Percentiles rank a stretch among this genome's conserved stretches.
Conservation (phyloP, 30 jellyfish, hydroid and myxozoan genomes). For the Hydractinia symbiolongicarpus region DNA sequence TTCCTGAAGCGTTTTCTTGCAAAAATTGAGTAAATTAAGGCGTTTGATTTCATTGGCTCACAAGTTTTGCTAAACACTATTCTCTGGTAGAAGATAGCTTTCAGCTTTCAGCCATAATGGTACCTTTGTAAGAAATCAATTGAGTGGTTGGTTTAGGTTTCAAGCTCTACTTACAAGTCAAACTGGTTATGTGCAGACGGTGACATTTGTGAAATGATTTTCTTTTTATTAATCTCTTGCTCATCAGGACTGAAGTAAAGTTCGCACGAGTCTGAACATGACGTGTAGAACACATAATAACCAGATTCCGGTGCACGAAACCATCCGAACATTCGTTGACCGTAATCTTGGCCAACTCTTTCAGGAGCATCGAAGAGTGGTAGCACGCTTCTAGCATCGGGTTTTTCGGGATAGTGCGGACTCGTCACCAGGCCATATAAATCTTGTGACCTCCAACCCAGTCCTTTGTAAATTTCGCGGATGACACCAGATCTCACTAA, state of each 20-base stretch:
- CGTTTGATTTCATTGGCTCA: too few relatives aligned
- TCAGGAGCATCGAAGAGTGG: slow-evolving; percentile 88
- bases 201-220: slow-evolving; percentile 91
- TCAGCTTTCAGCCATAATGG: too few relatives aligned
- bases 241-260: slow-evolving; percentile 84
- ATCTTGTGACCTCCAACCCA: slow-evolving; percentile 72
- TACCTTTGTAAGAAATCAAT: too few relatives aligned
- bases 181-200: slow-evolving; percentile 75
- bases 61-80: too few relatives aligned
- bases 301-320: slow-evolving; percentile 93
- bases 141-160: too few relatives aligned
- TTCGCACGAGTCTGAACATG: slow-evolving; percentile 92
- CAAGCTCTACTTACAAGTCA: slow-evolving; percentile 63
- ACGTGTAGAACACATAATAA: slow-evolving; percentile 73
- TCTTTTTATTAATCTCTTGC: slow-evolving; percentile 54
- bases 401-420: slow-evolving; percentile 81
- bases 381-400: slow-evolving; percentile 78
- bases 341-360: slow-evolving; percentile 71
- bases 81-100: background rate
- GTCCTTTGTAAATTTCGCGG: slow-evolving; percentile 87
- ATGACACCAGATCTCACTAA: slow-evolving; percentile 62
- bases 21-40: too few relatives aligned
- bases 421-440: slow-evolving; percentile 77
- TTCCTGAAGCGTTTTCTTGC: too few relatives aligned
- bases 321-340: slow-evolving; percentile 94